These are phyloP conservation scores for Phaonia tiefii DNA, from an alignment of 2,888 invertebrate genomes.

Conservation along the genomic window DNA sequence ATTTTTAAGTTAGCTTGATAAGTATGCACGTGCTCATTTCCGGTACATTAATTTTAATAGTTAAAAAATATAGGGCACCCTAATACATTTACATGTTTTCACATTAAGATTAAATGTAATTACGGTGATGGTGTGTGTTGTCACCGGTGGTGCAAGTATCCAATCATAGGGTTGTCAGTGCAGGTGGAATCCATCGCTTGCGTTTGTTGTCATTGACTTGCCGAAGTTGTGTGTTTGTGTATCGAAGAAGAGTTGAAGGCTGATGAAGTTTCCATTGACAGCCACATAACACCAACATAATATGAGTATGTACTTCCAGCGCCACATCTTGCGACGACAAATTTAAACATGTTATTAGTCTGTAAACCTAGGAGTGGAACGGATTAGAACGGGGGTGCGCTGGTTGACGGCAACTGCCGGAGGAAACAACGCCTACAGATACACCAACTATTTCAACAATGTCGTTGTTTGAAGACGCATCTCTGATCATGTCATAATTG, in stretches of 20 bases:
- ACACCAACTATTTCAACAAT: slow-evolving; percentile 47
- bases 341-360: slow-evolving; percentile 14
- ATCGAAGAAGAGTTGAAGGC: slow-evolving; percentile 34
- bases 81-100: too few species aligned
- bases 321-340: slow-evolving; percentile 15
- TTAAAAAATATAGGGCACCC: too few species aligned
- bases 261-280: slow-evolving; percentile 24
- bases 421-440: slow-evolving; percentile 49
- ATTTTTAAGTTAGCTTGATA: too few species aligned
- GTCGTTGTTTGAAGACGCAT: slow-evolving; percentile 12
- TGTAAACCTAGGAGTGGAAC: background rate
- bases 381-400: slow-evolving; percentile 7
- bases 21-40: too few species aligned
- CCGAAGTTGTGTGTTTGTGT: background rate
- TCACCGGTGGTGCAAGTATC: too few species aligned
- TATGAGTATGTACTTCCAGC: background rate
- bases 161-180: too few species aligned
- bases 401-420: slow-evolving; percentile 15
- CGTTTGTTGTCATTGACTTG: slow-evolving; percentile 13
- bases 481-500: background rate
- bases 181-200: slow-evolving; percentile 26
- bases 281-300: slow-evolving; percentile 10
- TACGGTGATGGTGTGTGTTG: background rate
- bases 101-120: too few species aligned
- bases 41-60: too few species aligned